A percentile compares a stretch with the other conserved stretches of the same genome.
Evolutionary conservation across 1,140 invertebrate species (phyloP).

Genomic region (Diachasmimorpha longicaudata): DNA sequence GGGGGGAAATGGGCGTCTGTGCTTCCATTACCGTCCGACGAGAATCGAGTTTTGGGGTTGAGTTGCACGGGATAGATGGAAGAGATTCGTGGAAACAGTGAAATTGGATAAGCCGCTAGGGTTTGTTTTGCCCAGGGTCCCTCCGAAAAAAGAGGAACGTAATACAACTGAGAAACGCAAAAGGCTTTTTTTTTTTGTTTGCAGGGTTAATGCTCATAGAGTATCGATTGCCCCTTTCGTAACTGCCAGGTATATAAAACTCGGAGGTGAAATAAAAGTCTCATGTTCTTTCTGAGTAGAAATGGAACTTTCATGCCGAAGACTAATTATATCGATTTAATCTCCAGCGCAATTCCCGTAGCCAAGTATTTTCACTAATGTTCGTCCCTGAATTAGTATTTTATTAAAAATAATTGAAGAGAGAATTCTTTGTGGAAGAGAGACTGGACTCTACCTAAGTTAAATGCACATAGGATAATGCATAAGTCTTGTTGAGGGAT

Average conservation of each 20-base stretch:
- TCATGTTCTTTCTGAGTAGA: neutral
- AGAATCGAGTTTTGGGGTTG: constrained; percentile 12
- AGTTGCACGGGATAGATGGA: constrained; percentile 36
- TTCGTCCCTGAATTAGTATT: neutral
- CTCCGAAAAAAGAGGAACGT: constrained; percentile 14
- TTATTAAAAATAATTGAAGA: neutral
- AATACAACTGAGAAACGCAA: neutral
- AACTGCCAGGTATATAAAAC: neutral
- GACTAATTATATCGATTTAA: neutral
- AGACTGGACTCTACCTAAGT: too few species aligned
- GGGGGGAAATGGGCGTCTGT: neutral
- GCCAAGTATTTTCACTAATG: neutral
- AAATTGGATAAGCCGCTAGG: constrained; percentile 49
- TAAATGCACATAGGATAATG: too few species aligned
- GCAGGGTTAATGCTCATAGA: neutral
- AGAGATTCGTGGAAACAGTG: constrained; percentile 49
- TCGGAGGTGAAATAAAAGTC: neutral
- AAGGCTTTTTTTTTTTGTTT: neutral
- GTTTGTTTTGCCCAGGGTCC: constrained; percentile 46
- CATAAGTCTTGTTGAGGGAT: neutral
- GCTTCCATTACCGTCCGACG: constrained; percentile 23
- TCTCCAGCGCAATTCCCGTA: neutral
- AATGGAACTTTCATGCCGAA: neutral
- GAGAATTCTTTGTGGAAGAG: too few species aligned
- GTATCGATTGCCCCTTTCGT: constrained; percentile 3